A percentile compares a stretch with the other conserved stretches of the same genome.
These are phyloP conservation scores for Xiphophorus birchmanni DNA, from an alignment of 2,797 vertebrate species.

Conservation along the genomic window DNA sequence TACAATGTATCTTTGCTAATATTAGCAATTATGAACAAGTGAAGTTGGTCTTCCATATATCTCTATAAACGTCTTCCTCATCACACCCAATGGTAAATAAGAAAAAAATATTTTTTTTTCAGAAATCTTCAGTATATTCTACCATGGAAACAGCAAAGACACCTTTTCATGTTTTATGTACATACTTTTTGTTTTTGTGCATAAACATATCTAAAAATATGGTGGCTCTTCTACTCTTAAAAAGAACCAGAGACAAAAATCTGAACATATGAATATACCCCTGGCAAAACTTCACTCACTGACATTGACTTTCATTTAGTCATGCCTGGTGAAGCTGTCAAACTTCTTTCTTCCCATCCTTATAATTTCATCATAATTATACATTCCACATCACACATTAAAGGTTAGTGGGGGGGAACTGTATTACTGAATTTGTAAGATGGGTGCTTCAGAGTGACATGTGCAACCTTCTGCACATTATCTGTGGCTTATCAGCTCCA, in stretches of 20 bases:
- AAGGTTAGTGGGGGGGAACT: conserved; percentile 25
- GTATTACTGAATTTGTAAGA: conserved; percentile 31
- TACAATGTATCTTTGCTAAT: neutral
- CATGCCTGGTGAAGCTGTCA: conserved; percentile 20
- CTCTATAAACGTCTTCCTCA: neutral
- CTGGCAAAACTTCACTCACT: conserved; percentile 12
- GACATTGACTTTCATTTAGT: conserved; percentile 16
- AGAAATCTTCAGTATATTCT: neutral
- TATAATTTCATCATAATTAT: conserved; percentile 28
- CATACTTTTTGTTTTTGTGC: neutral
- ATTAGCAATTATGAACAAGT: neutral
- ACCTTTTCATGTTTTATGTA: neutral
- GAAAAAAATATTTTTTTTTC: too few species aligned
- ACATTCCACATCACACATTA: conserved; percentile 30
- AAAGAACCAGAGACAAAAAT: neutral
- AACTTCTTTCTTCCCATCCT: conserved; percentile 19
- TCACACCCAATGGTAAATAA: neutral
- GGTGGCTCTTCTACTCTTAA: neutral
- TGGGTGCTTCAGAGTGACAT: conserved; percentile 48
- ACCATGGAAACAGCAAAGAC: neutral
- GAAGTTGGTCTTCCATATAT: neutral
- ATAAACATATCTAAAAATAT: neutral
- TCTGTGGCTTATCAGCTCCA: conserved; percentile 51
- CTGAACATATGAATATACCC: conserved; percentile 7
- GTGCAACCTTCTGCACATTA: conserved; percentile 58